Evolutionary conservation across 2,888 invertebrate genomes (phyloP).

Genomic region (Drosophila anomalata): DNA sequence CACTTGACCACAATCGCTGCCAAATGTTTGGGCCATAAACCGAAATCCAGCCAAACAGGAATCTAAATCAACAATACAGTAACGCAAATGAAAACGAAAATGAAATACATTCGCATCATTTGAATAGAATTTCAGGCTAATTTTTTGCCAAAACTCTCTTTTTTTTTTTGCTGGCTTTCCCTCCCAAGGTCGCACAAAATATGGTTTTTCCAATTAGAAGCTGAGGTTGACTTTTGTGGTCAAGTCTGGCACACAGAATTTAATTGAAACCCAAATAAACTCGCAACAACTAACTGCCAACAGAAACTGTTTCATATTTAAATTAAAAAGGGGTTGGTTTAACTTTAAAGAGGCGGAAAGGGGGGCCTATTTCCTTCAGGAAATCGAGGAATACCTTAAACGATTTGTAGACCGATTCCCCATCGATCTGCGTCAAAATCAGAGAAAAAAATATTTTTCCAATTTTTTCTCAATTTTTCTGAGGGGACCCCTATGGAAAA

Average conservation of each 20-base stretch:
- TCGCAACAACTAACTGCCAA: neutral
- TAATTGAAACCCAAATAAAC: constrained; percentile 10
- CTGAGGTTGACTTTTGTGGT: constrained; percentile 24
- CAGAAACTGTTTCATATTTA: neutral
- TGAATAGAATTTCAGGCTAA: constrained; percentile 40
- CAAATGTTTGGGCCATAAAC: constrained; percentile 57
- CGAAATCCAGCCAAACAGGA: constrained; percentile 13
- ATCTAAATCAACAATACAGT: constrained; percentile 53
- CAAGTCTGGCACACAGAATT: neutral
- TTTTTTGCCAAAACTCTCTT: neutral
- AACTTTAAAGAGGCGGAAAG: neutral
- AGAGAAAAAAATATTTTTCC: too few relatives aligned
- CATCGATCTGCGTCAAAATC: too few relatives aligned
- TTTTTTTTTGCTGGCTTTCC: neutral
- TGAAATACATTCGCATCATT: constrained; percentile 68
- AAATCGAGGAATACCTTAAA: too few relatives aligned
- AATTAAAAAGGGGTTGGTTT: neutral
- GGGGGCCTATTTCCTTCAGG: too few relatives aligned
- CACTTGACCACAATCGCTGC: constrained; percentile 38
- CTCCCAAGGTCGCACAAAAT: constrained; percentile 16
- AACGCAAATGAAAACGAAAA: constrained; percentile 55
- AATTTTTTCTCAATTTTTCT: too few relatives aligned
- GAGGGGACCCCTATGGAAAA: too few relatives aligned
- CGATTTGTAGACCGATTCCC: too few relatives aligned
- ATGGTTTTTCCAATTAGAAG: constrained; percentile 34